Evolutionary conservation across 2,888 invertebrate species (phyloP).

Genomic region (Xylocampa areola): DNA sequence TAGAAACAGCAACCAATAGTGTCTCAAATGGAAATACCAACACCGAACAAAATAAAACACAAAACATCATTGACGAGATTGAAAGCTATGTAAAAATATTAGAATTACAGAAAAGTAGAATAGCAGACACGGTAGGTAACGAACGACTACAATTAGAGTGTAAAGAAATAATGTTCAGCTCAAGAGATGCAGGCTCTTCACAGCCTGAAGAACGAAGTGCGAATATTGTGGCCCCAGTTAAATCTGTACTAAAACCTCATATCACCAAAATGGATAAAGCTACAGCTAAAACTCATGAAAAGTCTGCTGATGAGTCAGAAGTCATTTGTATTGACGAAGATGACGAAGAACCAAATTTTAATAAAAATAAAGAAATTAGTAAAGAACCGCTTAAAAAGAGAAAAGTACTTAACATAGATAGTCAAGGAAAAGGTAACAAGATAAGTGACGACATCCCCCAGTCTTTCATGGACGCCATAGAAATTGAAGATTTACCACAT

Average conservation of each 20-base stretch:
- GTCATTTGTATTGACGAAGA: conserved; percentile 43
- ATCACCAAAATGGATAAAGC: conserved; percentile 1
- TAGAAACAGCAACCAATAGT: not conserved
- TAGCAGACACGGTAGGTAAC: conserved; percentile 18
- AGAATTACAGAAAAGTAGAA: conserved; percentile 8
- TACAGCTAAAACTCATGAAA: not conserved
- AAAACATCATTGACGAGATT: conserved; percentile 42
- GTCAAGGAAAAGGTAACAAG: not conserved
- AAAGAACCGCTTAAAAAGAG: not conserved
- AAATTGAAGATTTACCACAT: conserved; percentile 68
- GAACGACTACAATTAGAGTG: conserved; percentile 13
- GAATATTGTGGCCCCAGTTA: not conserved
- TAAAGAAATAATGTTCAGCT: conserved; percentile 25
- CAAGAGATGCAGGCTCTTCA: conserved; percentile 8
- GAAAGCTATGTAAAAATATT: conserved; percentile 46
- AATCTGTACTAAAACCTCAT: not conserved
- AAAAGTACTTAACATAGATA: not conserved
- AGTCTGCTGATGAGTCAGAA: conserved; percentile 12
- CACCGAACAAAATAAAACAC: not conserved
- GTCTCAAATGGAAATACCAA: conserved; percentile 5
- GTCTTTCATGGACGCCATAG: conserved; percentile 61
- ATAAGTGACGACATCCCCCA: conserved; percentile 42
- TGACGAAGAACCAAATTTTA: conserved; percentile 38
- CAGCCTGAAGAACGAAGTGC: not conserved
- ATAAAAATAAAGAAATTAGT: conserved; percentile 5